phyloP scores from a whole-genome alignment of 1,140 invertebrate genomes.

The Orius insidiosus region DNA sequence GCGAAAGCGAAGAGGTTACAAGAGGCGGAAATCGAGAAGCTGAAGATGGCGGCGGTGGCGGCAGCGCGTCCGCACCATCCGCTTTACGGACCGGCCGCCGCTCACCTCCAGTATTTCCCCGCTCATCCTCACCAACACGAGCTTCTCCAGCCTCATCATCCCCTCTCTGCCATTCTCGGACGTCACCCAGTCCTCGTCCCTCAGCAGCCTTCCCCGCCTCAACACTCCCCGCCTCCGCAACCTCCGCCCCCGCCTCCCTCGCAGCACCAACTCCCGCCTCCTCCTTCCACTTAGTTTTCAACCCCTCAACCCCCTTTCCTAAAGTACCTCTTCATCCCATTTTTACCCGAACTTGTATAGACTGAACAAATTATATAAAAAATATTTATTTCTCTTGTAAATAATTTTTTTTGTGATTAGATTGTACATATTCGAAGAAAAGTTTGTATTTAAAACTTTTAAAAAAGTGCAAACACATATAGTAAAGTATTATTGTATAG shows the following conservation, averaged over 20 bases:
- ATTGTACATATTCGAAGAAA: constrained; percentile 2
- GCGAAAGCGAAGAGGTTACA: constrained; percentile 89
- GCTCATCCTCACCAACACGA: constrained; percentile 21
- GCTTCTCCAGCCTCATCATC: constrained; percentile 12
- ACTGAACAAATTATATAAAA: constrained; percentile 5
- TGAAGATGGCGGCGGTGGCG: constrained; percentile 57
- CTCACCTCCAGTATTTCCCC: constrained; percentile 22
- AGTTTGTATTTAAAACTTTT: constrained; percentile 6
- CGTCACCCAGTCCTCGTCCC: constrained; percentile 9
- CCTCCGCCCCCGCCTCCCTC: constrained; percentile 8
- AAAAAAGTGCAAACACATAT: background rate
- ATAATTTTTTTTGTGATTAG: constrained; percentile 7
- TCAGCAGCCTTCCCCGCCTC: constrained; percentile 7
- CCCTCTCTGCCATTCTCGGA: constrained; percentile 10
- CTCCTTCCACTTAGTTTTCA: constrained; percentile 8
- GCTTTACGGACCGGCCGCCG: constrained; percentile 28
- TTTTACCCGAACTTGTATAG: constrained; percentile 7
- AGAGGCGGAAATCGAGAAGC: constrained; percentile 82
- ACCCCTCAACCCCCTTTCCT: no score
- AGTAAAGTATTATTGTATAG: constrained; percentile 15
- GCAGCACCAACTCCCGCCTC: background rate
- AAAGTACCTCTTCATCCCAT: no score
- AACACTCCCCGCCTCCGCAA: background rate
- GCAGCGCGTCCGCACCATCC: constrained; percentile 35
- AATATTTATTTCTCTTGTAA: constrained; percentile 10